These are phyloP conservation scores for Theropithecus gelada DNA, from an alignment of 2,113 vertebrate species.

Conservation along the genomic window DNA sequence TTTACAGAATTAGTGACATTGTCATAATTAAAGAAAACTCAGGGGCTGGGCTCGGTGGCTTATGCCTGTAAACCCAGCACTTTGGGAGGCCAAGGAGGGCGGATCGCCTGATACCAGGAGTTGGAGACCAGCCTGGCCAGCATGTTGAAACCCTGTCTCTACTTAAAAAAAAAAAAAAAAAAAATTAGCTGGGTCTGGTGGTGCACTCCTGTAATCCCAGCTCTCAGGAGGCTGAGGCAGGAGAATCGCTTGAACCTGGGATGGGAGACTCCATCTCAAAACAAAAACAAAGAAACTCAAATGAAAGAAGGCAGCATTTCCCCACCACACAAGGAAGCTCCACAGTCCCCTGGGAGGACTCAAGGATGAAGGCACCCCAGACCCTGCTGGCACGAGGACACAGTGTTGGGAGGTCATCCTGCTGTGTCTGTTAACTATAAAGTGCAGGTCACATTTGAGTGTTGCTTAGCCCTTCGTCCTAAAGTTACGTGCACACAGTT, in stretches of 20 bases:
- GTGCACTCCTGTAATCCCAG: no score
- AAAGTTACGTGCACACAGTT: rapidly evolving
- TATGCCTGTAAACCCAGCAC: not conserved
- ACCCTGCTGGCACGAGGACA: rapidly evolving
- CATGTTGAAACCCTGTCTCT: not conserved
- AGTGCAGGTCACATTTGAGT: no score
- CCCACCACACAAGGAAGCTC: rapidly evolving
- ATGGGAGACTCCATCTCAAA: no score
- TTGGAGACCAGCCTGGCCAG: not conserved
- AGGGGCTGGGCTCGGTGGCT: not conserved
- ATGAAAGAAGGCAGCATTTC: rapidly evolving
- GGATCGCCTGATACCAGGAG: not conserved
- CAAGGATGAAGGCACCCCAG: rapidly evolving
- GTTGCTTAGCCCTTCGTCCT: rapidly evolving
- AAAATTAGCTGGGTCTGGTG: no score
- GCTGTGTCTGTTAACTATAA: rapidly evolving
- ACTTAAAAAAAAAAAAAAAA: not conserved
- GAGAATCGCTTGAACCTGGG: no score
- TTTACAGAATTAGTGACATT: rapidly evolving
- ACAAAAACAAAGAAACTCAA: not conserved
- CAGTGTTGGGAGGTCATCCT: not conserved
- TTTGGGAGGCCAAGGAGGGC: not conserved
- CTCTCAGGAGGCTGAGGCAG: no score
- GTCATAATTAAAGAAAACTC: not conserved
- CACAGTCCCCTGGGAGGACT: rapidly evolving